A percentile compares a stretch with the other conserved stretches of the same genome.
phyloP scores from a whole-genome alignment of 2,888 invertebrate species.

The Caenorhabditis angaria region DNA sequence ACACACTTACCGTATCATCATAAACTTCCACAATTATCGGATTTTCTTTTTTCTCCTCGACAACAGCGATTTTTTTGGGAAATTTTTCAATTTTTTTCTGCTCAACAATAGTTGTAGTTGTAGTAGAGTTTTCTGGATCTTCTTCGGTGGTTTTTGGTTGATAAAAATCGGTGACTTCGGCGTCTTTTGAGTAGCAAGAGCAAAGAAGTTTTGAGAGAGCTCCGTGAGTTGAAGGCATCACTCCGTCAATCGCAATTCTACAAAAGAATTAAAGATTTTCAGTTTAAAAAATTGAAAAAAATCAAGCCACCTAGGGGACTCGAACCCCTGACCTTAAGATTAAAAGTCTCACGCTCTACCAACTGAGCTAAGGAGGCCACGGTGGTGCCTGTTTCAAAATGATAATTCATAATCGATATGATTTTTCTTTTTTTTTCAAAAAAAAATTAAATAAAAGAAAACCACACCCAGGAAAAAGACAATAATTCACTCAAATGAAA shows the following conservation, averaged over 20 bases:
- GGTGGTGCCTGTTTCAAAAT: neutral
- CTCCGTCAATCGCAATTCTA: conserved; percentile 43
- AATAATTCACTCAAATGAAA: too few relatives aligned
- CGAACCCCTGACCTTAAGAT: conserved; percentile 61
- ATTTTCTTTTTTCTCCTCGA: neutral
- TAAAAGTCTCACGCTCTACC: conserved; percentile 67
- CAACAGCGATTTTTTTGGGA: neutral
- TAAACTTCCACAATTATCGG: neutral
- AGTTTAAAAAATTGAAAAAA: neutral
- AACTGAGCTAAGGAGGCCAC: conserved; percentile 58
- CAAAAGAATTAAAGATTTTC: conserved; percentile 4
- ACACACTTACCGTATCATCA: neutral
- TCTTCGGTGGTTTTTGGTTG: neutral
- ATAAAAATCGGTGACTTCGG: conserved; percentile 17
- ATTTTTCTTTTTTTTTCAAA: too few relatives aligned
- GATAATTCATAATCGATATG: neutral
- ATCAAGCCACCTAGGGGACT: conserved; percentile 55
- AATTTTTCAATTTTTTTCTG: neutral
- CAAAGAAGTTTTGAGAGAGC: conserved; percentile 42
- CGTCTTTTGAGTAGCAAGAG: conserved; percentile 38
- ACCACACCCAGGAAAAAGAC: too few relatives aligned
- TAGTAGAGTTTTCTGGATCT: neutral
- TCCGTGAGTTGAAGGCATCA: conserved; percentile 46
- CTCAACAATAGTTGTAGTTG: too few relatives aligned
- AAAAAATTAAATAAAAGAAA: too few relatives aligned